These are phyloP conservation scores for Delia radicum DNA, from an alignment of 1,140 invertebrate genomes.

Conservation along the genomic window DNA sequence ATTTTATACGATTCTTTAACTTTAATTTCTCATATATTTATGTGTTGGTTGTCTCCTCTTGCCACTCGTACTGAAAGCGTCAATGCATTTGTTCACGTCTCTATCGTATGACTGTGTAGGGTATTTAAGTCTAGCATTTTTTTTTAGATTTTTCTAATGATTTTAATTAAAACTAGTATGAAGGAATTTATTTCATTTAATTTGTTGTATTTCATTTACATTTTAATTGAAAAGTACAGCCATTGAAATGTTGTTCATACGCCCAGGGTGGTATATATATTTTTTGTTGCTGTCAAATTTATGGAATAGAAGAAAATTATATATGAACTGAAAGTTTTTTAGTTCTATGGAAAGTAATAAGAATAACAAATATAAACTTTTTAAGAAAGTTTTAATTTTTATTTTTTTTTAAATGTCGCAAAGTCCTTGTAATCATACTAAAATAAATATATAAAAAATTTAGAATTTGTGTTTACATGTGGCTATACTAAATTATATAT, in stretches of 20 bases:
- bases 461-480: too few relatives aligned
- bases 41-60: neutral
- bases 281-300: neutral
- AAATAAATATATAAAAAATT: too few relatives aligned
- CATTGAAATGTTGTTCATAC: neutral
- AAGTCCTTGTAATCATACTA: too few relatives aligned
- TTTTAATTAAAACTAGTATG: constrained; percentile 20
- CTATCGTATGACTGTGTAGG: neutral
- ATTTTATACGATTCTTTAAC: too few relatives aligned
- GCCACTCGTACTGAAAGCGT: neutral
- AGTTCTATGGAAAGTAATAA: too few relatives aligned
- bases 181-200: constrained; percentile 20
- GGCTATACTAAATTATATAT: too few relatives aligned
- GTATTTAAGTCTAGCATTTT: neutral
- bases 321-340: too few relatives aligned
- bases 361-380: too few relatives aligned
- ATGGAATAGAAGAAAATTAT: too few relatives aligned
- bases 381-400: too few relatives aligned
- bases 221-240: constrained; percentile 2
- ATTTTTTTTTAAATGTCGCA: too few relatives aligned
- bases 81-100: constrained; percentile 19
- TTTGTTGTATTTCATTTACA: constrained; percentile 20
- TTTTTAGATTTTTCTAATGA: neutral
- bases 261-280: neutral
- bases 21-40: neutral